Evolutionary conservation across 2,888 invertebrate genomes (phyloP).

Genomic region (Dasysyrphus tricinctus): DNA sequence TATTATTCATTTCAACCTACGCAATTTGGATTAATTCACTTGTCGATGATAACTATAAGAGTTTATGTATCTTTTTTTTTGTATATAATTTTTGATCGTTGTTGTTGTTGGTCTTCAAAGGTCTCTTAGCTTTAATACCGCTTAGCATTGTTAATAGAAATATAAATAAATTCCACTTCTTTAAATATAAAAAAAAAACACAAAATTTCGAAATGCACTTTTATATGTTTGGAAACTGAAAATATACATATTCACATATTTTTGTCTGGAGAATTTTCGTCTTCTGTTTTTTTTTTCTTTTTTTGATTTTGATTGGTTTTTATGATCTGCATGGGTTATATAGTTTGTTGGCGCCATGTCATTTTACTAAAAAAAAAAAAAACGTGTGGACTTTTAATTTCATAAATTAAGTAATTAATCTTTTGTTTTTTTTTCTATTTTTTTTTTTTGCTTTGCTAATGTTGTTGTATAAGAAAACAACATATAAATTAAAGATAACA

Average conservation of each 20-base stretch:
- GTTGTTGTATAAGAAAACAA: background rate
- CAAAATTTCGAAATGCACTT: slow-evolving; percentile 62
- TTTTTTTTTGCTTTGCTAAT: slow-evolving; percentile 9
- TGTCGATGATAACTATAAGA: slow-evolving; percentile 64
- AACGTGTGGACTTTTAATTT: slow-evolving; percentile 54
- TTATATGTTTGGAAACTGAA: slow-evolving; percentile 38
- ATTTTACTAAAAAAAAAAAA: slow-evolving; percentile 44
- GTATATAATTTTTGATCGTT: slow-evolving; percentile 29
- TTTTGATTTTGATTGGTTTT: slow-evolving; percentile 14
- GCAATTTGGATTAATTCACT: slow-evolving; percentile 67
- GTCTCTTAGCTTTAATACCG: slow-evolving; percentile 32
- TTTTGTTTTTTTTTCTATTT: slow-evolving; percentile 30
- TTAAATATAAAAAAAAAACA: slow-evolving; percentile 3
- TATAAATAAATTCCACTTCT: slow-evolving; percentile 21
- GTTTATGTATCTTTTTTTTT: slow-evolving; percentile 48
- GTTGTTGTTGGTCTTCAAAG: background rate
- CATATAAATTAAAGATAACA: slow-evolving; percentile 29
- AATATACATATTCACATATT: background rate
- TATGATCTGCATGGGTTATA: slow-evolving; percentile 68
- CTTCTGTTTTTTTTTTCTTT: slow-evolving; percentile 8
- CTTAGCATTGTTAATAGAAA: slow-evolving; percentile 21
- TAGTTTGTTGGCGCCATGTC: slow-evolving; percentile 64
- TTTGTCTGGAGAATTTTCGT: slow-evolving; percentile 14
- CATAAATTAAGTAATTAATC: slow-evolving; percentile 68
- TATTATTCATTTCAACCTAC: slow-evolving; percentile 69